Percentiles rank a stretch among this genome's conserved stretches.
These are phyloP conservation scores for Norana najaformis DNA, from an alignment of 2,888 invertebrate species.

Conservation along the genomic window DNA sequence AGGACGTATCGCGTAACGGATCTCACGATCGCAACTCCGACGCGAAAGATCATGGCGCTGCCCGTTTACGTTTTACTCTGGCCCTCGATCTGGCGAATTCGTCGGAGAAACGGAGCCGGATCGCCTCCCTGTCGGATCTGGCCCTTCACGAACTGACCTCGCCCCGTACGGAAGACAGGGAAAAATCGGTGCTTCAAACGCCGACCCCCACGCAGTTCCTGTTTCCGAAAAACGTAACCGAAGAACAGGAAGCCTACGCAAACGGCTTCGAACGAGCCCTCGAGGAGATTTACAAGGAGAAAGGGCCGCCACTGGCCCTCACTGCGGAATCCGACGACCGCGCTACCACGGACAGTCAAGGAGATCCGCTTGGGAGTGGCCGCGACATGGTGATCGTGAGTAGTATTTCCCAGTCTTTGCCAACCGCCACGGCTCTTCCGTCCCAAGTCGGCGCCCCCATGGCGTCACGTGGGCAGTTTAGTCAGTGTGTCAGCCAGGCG, in stretches of 20 bases:
- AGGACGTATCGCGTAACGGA: background rate
- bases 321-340: conserved; percentile 71
- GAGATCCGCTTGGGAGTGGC: background rate
- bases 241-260: conserved; percentile 73
- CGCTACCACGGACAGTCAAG: background rate
- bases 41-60: background rate
- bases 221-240: conserved; percentile 39
- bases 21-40: background rate
- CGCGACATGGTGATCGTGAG: background rate
- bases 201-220: conserved; percentile 66
- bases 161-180: background rate
- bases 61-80: background rate
- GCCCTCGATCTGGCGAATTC: conserved; percentile 1
- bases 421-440: background rate
- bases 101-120: background rate
- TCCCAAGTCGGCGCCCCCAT: background rate
- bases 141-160: conserved; percentile 10
- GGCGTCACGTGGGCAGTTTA: conserved; percentile 13
- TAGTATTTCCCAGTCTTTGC: background rate
- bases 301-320: conserved; percentile 67
- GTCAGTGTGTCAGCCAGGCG: background rate
- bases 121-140: conserved; percentile 5
- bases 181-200: conserved; percentile 54
- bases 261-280: conserved; percentile 73
- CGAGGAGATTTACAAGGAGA: conserved; percentile 70